Evolutionary conservation across 1,140 invertebrate genomes (phyloP).

Genomic region (Whitmania pigra): DNA sequence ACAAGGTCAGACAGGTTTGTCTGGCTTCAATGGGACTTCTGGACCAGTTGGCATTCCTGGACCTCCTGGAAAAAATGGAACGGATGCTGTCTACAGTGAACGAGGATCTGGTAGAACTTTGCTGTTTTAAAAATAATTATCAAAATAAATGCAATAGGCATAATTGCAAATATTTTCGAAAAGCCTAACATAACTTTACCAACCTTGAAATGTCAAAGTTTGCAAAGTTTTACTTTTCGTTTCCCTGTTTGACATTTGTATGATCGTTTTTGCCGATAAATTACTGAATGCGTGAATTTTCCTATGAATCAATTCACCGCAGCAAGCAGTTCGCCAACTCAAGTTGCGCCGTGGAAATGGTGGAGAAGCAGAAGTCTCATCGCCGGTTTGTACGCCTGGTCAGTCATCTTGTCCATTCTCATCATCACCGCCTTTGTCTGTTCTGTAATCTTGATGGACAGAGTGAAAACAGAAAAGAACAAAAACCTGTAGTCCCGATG

Average conservation of each 20-base stretch:
- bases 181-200: too few species aligned
- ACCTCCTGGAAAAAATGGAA: not conserved
- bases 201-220: too few species aligned
- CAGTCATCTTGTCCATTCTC: slow-evolving; percentile 2
- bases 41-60: not conserved
- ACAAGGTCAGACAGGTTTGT: not conserved
- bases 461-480: not conserved
- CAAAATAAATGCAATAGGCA: too few species aligned
- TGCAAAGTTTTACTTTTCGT: too few species aligned
- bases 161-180: too few species aligned
- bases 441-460: not conserved
- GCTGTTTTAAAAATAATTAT: too few species aligned
- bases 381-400: not conserved
- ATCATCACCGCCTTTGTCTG: not conserved
- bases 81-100: not conserved
- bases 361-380: not conserved
- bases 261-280: too few species aligned
- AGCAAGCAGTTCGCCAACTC: not conserved
- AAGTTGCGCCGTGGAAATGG: not conserved
- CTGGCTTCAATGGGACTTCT: not conserved
- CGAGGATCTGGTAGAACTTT: not conserved
- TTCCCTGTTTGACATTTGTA: too few species aligned
- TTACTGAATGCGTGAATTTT: too few species aligned
- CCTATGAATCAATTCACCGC: too few species aligned
- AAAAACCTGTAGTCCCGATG: not conserved